Evolutionary conservation across 2,113 vertebrate species (phyloP).

Genomic region (Theristicus caerulescens): DNA sequence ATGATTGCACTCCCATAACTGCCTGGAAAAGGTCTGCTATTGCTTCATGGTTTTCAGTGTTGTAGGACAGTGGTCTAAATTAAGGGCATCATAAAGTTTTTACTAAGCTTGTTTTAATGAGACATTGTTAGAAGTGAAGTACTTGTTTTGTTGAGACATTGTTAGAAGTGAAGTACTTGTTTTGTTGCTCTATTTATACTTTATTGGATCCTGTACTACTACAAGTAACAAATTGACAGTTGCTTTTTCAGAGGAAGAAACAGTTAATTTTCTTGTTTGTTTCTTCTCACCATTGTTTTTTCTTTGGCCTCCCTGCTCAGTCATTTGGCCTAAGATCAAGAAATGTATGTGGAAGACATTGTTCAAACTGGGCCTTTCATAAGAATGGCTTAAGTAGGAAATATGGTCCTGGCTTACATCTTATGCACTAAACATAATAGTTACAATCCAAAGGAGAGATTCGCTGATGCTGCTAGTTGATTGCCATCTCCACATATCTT

Average conservation of each 20-base stretch:
- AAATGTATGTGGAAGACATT: background rate
- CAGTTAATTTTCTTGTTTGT: background rate
- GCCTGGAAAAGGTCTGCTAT: background rate
- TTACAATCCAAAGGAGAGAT: background rate
- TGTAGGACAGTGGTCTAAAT: background rate
- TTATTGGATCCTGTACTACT: background rate
- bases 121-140: background rate
- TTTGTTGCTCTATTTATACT: background rate
- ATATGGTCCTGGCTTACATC: background rate
- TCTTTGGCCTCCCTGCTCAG: background rate
- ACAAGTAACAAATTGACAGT: background rate
- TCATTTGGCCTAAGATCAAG: background rate
- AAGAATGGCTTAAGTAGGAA: background rate
- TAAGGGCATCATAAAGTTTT: background rate
- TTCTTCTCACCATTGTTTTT: background rate
- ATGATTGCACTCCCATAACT: background rate
- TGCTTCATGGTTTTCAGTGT: background rate
- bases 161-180: background rate
- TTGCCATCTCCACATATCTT: background rate
- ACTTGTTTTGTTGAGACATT: background rate
- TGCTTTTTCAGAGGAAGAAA: background rate
- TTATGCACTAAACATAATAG: background rate
- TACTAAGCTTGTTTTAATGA: background rate
- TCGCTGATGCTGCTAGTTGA: background rate
- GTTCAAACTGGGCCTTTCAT: background rate